These are phyloP conservation scores for Puffinus mauretanicus DNA, from an alignment of 2,113 vertebrate genomes.

Conservation along the genomic window DNA sequence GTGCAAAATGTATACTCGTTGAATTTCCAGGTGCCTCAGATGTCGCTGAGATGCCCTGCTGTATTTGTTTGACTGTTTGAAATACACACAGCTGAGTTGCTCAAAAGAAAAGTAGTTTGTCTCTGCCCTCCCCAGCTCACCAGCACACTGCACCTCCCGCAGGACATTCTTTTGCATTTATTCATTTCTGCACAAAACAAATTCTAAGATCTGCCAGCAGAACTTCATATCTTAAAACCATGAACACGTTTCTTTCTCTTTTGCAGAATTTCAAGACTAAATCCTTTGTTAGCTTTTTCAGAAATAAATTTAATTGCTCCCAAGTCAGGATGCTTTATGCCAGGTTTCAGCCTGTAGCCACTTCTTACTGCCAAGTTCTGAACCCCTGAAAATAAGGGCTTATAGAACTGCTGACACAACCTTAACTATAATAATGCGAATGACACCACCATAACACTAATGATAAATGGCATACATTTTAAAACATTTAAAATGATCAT, in stretches of 20 bases:
- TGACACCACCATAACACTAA: constrained; percentile 71
- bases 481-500: constrained; percentile 80
- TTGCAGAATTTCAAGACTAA: neutral
- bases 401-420: constrained; percentile 71
- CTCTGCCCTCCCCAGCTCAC: neutral
- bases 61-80: neutral
- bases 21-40: neutral
- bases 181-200: neutral
- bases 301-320: constrained; percentile 29
- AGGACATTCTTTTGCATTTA: neutral
- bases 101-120: neutral
- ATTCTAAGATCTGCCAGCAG: neutral
- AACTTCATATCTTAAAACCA: neutral
- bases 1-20: neutral
- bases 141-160: neutral
- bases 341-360: constrained; percentile 38
- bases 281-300: constrained; percentile 25
- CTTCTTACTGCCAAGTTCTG: constrained; percentile 66
- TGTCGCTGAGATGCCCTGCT: neutral
- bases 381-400: constrained; percentile 59
- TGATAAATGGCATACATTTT: constrained; percentile 77
- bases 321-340: constrained; percentile 20
- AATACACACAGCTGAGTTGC: neutral
- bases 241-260: neutral
- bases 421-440: constrained; percentile 60